Conservation (phyloP, 1,140 invertebrate species). For the Aleiodes sp. region DNA sequence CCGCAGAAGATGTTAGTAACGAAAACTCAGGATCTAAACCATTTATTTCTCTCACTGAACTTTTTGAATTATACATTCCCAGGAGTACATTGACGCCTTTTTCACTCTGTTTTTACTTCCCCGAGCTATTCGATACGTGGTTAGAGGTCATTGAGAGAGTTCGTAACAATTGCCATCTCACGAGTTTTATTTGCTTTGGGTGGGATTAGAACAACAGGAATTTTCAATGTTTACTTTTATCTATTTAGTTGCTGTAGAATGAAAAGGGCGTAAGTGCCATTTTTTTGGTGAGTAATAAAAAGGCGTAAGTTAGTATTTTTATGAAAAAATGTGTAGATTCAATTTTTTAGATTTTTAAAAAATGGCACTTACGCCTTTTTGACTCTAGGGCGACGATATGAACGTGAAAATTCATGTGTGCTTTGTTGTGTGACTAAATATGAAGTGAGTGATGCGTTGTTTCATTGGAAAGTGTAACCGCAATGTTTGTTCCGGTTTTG, state of each 20-base stretch:
- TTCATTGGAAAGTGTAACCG: neutral
- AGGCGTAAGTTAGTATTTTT: too few relatives aligned
- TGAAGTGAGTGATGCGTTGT: neutral
- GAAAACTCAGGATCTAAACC: neutral
- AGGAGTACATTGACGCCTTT: conserved; percentile 18
- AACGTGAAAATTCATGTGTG: neutral
- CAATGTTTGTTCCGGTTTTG: neutral
- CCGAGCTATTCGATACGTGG: neutral
- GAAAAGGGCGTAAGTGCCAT: too few relatives aligned
- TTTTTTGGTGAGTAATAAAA: too few relatives aligned
- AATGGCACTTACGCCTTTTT: too few relatives aligned
- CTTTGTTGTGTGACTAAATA: conserved; percentile 1
- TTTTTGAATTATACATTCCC: conserved; percentile 16
- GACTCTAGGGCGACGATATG: too few relatives aligned
- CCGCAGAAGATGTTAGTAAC: neutral
- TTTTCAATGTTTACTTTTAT: neutral
- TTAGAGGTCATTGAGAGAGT: neutral
- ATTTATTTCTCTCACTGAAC: neutral
- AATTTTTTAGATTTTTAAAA: too few relatives aligned
- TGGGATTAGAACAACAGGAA: neutral
- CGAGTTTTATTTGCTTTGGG: neutral
- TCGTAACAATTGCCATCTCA: conserved; percentile 8
- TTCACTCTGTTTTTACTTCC: conserved; percentile 6
- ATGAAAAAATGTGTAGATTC: too few relatives aligned
- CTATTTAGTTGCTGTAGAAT: too few relatives aligned